A percentile compares a stretch with the other conserved stretches of the same genome.
These are phyloP conservation scores for Nymphalis polychloros DNA, from an alignment of 2,888 invertebrate species.

Conservation along the genomic window DNA sequence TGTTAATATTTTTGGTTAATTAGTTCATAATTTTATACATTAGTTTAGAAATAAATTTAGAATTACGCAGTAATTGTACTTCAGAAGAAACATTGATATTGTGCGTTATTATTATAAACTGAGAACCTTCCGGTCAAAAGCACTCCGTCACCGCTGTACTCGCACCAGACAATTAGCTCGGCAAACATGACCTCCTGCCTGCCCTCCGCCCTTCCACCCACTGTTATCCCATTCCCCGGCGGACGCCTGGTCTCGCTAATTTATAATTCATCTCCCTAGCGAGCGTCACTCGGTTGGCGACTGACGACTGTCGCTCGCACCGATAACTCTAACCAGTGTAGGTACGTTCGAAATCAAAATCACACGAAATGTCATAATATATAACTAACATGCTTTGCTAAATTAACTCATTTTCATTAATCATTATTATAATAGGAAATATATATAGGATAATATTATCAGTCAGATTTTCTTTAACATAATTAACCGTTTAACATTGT, in stretches of 20 bases:
- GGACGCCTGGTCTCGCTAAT: constrained; percentile 18
- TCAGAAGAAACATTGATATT: too few species aligned
- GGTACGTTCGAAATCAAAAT: background rate
- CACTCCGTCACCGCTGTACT: background rate
- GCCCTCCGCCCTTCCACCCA: background rate
- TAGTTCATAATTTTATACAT: too few species aligned
- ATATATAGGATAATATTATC: too few species aligned
- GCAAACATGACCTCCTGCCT: constrained; percentile 26
- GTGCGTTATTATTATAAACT: background rate
- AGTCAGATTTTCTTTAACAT: too few species aligned
- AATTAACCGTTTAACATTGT: too few species aligned
- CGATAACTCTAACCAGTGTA: background rate
- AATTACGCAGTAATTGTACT: too few species aligned
- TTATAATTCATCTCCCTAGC: constrained; percentile 1
- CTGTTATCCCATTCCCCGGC: constrained; percentile 76
- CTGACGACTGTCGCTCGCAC: background rate
- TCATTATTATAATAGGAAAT: too few species aligned
- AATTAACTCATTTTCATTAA: too few species aligned
- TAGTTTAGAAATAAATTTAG: too few species aligned
- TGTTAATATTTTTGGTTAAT: too few species aligned
- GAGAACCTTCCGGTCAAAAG: background rate
- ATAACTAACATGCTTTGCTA: too few species aligned
- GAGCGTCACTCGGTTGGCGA: background rate
- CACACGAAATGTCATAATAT: background rate
- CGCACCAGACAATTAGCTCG: constrained; percentile 25